phyloP scores from a whole-genome alignment of 2,797 vertebrate genomes.

The Chloroceryle inda region DNA sequence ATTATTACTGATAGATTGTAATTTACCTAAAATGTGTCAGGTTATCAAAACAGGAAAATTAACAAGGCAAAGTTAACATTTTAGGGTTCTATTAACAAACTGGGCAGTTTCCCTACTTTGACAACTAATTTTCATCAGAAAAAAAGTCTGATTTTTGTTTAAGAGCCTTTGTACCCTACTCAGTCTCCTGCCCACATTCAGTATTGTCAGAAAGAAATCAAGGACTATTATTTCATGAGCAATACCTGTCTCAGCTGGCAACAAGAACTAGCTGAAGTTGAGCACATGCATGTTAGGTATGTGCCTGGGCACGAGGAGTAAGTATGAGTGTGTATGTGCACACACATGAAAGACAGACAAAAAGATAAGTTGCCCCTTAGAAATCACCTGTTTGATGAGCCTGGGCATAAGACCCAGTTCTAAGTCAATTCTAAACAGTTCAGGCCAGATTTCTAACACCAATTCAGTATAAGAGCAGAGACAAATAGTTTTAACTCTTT shows the following conservation, averaged over 20 bases:
- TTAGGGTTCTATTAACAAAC: neutral
- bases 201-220: neutral
- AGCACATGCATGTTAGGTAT: accelerated
- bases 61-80: neutral
- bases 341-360: neutral
- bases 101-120: neutral
- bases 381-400: neutral
- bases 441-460: neutral
- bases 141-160: neutral
- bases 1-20: neutral
- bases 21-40: neutral
- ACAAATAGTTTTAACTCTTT: neutral
- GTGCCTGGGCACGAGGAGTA: neutral
- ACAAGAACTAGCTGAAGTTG: neutral
- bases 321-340: neutral
- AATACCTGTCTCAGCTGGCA: neutral
- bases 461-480: neutral
- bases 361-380: neutral
- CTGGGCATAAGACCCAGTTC: neutral
- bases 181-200: neutral
- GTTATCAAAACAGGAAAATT: neutral
- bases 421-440: neutral
- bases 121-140: neutral
- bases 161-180: neutral
- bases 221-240: neutral